A percentile compares a stretch with the other conserved stretches of the same genome.
phyloP scores from a whole-genome alignment of 1,140 invertebrate species.

The Psix sp. region DNA sequence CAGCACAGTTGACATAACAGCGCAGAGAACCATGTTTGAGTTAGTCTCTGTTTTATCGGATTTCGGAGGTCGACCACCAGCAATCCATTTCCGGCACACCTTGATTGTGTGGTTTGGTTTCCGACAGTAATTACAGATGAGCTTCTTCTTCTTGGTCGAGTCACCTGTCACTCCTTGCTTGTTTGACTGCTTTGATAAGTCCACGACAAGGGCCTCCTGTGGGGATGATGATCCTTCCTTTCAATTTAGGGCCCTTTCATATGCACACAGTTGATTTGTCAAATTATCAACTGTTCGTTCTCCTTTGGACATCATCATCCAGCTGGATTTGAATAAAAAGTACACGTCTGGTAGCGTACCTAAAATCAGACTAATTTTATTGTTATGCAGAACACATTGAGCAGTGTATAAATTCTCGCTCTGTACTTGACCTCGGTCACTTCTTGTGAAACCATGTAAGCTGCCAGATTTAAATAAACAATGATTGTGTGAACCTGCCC shows the following conservation, averaged over 20 bases:
- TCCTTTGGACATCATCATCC: slow-evolving; percentile 38
- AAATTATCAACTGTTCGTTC: slow-evolving; percentile 24
- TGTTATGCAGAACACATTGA: too few relatives aligned
- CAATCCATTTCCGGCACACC: slow-evolving; percentile 37
- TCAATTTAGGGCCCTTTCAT: slow-evolving; percentile 11
- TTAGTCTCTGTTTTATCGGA: background rate
- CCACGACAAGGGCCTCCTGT: slow-evolving; percentile 15
- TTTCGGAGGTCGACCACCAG: slow-evolving; percentile 25
- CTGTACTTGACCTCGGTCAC: too few relatives aligned
- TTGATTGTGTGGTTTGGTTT: slow-evolving; percentile 20
- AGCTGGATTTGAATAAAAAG: slow-evolving; percentile 39
- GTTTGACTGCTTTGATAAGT: slow-evolving; percentile 5
- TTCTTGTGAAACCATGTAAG: too few relatives aligned
- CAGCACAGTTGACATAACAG: slow-evolving; percentile 14
- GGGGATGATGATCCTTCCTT: slow-evolving; percentile 4
- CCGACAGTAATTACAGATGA: slow-evolving; percentile 28
- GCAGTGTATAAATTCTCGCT: too few relatives aligned
- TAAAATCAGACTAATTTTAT: too few relatives aligned
- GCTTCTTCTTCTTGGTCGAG: slow-evolving; percentile 11
- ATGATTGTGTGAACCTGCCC: too few relatives aligned
- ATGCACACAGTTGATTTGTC: slow-evolving; percentile 38
- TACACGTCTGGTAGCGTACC: slow-evolving; percentile 20
- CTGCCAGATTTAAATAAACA: too few relatives aligned
- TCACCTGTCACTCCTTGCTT: slow-evolving; percentile 1
- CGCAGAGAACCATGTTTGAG: slow-evolving; percentile 17